These are phyloP conservation scores for Peromyscus attwateri DNA, from an alignment of 2,797 vertebrate species.

Conservation along the genomic window DNA sequence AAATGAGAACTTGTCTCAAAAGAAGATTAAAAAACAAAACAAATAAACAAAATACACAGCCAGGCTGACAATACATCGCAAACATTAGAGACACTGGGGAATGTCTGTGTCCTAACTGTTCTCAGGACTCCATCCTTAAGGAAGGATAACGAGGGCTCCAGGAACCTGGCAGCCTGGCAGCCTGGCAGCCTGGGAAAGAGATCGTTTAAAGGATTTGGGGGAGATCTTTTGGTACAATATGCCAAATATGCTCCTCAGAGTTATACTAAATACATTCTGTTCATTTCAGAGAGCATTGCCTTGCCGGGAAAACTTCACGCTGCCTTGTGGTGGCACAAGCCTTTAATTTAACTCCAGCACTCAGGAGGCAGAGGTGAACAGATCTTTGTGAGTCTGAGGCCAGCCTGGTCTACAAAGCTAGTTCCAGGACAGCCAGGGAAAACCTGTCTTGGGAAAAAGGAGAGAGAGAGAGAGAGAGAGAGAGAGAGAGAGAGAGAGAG, in stretches of 20 bases:
- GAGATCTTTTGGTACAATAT: neutral
- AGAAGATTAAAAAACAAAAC: neutral
- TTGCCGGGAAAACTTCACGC: neutral
- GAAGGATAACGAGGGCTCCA: neutral
- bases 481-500: too few relatives aligned
- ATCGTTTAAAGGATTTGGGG: neutral
- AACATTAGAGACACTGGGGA: too few relatives aligned
- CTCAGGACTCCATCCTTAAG: neutral
- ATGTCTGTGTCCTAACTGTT: neutral
- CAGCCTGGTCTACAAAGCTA: neutral
- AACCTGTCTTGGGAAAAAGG: neutral
- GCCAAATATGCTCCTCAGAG: neutral
- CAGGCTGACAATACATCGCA: neutral
- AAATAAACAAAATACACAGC: neutral
- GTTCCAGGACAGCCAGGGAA: neutral
- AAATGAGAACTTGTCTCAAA: neutral
- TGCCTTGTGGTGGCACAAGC: neutral
- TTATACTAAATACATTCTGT: neutral
- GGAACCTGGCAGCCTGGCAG: neutral
- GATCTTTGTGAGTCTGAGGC: neutral
- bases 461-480: fast-evolving
- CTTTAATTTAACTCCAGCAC: neutral
- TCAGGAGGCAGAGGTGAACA: neutral
- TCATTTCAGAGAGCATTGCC: neutral
- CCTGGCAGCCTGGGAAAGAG: neutral